Percentiles rank a stretch among this genome's conserved stretches.
Conservation (phyloP, 1,140 invertebrate genomes). For the Melanaphis sacchari region DNA sequence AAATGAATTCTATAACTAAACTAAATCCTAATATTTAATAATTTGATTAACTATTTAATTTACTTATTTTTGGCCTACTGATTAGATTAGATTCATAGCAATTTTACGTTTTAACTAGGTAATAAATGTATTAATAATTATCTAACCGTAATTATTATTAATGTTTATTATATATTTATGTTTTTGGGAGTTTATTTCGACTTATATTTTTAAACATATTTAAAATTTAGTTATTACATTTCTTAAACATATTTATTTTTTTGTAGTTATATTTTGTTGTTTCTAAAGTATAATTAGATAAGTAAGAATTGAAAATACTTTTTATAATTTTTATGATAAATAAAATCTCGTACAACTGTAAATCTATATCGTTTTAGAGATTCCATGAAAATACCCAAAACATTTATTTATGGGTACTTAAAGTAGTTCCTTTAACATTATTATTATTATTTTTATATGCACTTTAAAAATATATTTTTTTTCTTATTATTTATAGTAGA, state of each 20-base stretch:
- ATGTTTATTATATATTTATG: not conserved
- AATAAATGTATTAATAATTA: not conserved
- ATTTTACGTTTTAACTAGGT: not conserved
- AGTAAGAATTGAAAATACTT: not conserved
- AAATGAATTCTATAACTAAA: not conserved
- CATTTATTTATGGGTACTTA: not conserved
- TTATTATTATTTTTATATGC: not conserved
- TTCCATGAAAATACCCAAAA: not conserved
- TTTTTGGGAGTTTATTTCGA: not conserved
- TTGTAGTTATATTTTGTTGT: no score
- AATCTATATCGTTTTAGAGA: not conserved
- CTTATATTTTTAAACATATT: not conserved
- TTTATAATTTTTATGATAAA: not conserved
- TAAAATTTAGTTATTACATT: not conserved
- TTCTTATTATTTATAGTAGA: conserved; percentile 9
- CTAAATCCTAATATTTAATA: not conserved
- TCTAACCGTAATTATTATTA: not conserved
- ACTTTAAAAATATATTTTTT: not conserved
- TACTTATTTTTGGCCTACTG: not conserved
- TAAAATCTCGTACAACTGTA: not conserved
- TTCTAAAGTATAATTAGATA: not conserved
- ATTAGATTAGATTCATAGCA: not conserved
- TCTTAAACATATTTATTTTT: not conserved
- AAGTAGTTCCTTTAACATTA: not conserved
- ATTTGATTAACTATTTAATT: not conserved